Evolutionary conservation across 2,888 invertebrate genomes (phyloP).

Genomic region (Aelia acuminata): DNA sequence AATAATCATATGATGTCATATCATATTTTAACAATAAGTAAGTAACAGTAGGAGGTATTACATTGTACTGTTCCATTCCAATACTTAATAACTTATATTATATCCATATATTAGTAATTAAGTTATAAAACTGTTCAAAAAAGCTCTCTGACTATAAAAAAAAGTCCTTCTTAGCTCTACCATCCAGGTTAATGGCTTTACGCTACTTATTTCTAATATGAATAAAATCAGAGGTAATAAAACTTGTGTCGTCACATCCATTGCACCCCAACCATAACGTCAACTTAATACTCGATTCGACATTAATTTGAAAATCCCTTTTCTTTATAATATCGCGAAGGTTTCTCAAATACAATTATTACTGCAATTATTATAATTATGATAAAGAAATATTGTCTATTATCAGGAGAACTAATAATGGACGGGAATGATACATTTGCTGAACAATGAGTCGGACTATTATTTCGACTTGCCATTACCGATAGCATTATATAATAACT

Average conservation of each 20-base stretch:
- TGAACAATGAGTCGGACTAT: conserved; percentile 29
- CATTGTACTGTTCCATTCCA: too few relatives aligned
- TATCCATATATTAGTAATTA: too few relatives aligned
- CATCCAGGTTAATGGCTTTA: not conserved
- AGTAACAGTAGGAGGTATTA: too few relatives aligned
- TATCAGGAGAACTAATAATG: not conserved
- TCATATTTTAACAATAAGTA: too few relatives aligned
- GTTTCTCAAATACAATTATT: not conserved
- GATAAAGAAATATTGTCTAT: not conserved
- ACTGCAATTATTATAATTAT: not conserved
- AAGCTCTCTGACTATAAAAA: too few relatives aligned
- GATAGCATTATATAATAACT: not conserved
- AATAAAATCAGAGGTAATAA: not conserved
- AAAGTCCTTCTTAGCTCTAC: not conserved
- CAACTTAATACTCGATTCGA: not conserved
- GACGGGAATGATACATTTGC: conserved; percentile 22
- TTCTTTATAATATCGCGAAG: not conserved
- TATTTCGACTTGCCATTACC: conserved; percentile 40
- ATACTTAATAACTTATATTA: too few relatives aligned
- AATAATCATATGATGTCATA: too few relatives aligned
- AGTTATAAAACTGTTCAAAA: too few relatives aligned
- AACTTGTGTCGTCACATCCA: not conserved
- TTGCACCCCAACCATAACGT: not conserved
- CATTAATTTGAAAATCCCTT: not conserved
- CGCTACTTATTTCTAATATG: not conserved